Base-by-base conservation (phyloP, 2,888 invertebrate genomes). In the Gymnocheta viridis region DNA sequence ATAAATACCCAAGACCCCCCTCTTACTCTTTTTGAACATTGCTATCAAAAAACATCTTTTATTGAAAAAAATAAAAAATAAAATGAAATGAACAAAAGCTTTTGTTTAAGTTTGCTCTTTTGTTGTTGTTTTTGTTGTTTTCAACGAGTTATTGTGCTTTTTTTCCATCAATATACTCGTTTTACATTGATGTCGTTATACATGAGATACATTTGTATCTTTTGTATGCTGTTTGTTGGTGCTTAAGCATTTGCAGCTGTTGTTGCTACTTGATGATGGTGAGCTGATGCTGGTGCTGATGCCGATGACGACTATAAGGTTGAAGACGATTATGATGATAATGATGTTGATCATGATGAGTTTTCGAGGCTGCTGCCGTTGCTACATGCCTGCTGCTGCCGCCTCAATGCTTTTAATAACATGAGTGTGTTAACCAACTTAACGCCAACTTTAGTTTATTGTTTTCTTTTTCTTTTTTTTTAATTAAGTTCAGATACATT, bases 161-260 rank as follows among this genome's bases (percentile, higher is more conserved):
- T 35, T 70, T 47, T 77, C 62, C 47, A 27, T 82, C 74, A 76
- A 79, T 83, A 74, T 76, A 79, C 67, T 77, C 77, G 80, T 76
- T 84, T 84, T 81, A 73, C 84, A 84, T 77, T 81, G 73, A 84
- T 85, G 73, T 81, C 77, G 82, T 81, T 81, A 64, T 76, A 85
- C 85, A 83, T 83, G 82, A 81, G 82, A 85, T 86, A 90, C 89
- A 90, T 90, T 90, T 90, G 90, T 90, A 89, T 90, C 90, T 89
- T 89, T 89, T 89, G 90, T 89, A 87, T 88, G 77, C 73, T 82
- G 88, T 88, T 89, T 88, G 88, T 88, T 89, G 88, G 89, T 89
- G 88, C 86, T 88, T 84, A 84, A 84, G 84, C 84, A 84, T 84
- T 84, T 84, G 87, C 87, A 87, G 87, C 87, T 86, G 88, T 82